phyloP scores from a whole-genome alignment of 2,113 vertebrate species.

The Phalacrocorax brasilianus region DNA sequence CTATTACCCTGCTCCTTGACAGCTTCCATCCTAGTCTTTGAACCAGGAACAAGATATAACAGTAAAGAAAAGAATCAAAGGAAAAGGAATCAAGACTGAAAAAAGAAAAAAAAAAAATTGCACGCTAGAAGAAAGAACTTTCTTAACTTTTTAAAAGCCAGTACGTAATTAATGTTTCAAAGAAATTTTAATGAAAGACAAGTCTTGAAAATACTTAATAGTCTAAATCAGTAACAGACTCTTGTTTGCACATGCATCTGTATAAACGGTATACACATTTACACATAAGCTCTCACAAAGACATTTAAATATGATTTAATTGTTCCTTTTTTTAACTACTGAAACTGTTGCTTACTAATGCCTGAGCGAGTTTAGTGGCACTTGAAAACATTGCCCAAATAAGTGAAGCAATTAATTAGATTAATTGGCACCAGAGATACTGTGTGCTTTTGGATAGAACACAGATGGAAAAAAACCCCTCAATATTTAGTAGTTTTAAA shows the following conservation, averaged over 20 bases:
- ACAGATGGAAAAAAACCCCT: background rate
- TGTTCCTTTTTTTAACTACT: slow-evolving; percentile 5
- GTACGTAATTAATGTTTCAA: background rate
- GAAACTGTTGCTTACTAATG: slow-evolving; percentile 14
- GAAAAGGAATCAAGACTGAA: background rate
- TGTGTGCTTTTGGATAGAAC: background rate
- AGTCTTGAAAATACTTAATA: slow-evolving; percentile 18
- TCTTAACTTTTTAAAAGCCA: background rate
- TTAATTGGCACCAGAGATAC: slow-evolving; percentile 55
- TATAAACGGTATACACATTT: background rate
- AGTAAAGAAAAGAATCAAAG: background rate
- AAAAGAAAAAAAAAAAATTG: background rate
- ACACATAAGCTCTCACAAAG: background rate
- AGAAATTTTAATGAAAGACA: slow-evolving; percentile 1
- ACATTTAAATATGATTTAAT: slow-evolving; percentile 20
- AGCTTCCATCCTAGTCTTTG: background rate
- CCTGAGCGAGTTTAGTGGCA: slow-evolving; percentile 27
- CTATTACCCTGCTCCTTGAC: background rate
- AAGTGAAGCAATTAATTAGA: slow-evolving; percentile 7
- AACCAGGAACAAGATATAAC: background rate
- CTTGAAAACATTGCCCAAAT: slow-evolving; percentile 43
- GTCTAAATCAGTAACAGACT: slow-evolving; percentile 17
- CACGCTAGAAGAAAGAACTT: background rate
- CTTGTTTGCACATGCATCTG: background rate
- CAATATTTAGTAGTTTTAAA: background rate